Base-by-base conservation (phyloP, 2,797 vertebrate genomes). In the Characodon lateralis region DNA sequence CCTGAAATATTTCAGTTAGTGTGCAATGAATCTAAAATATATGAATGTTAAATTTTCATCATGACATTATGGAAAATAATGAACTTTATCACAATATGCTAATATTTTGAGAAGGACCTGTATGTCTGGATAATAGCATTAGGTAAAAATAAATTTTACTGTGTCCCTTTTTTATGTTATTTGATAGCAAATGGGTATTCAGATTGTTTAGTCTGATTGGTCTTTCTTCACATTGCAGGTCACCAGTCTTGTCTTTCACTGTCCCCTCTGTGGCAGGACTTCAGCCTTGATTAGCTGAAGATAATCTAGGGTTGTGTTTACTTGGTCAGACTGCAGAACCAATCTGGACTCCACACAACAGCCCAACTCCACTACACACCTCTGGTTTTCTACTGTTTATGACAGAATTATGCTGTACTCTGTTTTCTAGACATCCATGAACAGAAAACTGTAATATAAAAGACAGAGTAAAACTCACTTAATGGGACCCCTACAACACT, bases 281-380 rank as follows among this genome's bases (percentile, higher is more conserved):
- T 89, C 83, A 82, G 78, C 81, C 79, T 79, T 55, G 53, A 89
- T 92, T 85, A 91, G 78, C 89, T 73, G 79, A 81, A 28, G 68
- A 46, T 93, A 93, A 93, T 93, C 93, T 89, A 82, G 83, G 86
- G 77, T 28, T 46, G 69, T 80, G 86, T 93, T 85, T 82, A 82
- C 87, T 76, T 70, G 78, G 58, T 41, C 82, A 71, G 73, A 61
- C 70, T 50, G 35, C 76, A 75, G 53, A 70, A 72, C 39, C 86
- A 91, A 91, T 91, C 89, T 87, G 84, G 83, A 91, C 78, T 79
- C 59, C 70, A 77, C 71, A 77, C 69, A 48, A 26, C n/a, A 71
- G 77, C 53, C 68, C 76, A 65, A 66, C 77, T 59, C 72, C 58
- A 48, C 78, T 20, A 43, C 74, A 59, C 72, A 76, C 70, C 48